Evolutionary conservation across 2,888 invertebrate genomes (phyloP).

Genomic region (Caenorhabditis panamensis): DNA sequence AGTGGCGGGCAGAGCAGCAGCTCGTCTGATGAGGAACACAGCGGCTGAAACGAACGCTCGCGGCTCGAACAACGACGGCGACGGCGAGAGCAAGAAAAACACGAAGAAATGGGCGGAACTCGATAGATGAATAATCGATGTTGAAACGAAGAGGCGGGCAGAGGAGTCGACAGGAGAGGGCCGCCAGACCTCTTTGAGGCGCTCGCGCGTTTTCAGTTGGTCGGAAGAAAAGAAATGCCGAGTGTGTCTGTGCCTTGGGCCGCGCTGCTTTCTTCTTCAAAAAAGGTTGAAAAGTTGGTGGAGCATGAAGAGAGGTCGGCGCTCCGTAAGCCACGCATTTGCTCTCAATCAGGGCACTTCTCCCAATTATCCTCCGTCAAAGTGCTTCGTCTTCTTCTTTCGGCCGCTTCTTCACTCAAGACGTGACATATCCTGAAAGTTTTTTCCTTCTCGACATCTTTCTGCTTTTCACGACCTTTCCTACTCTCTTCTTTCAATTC

Average conservation of each 20-base stretch:
- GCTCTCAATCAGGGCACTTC: slow-evolving; percentile 57
- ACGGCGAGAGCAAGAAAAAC: slow-evolving; percentile 51
- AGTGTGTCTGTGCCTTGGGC: slow-evolving; percentile 6
- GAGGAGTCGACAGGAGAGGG: slow-evolving; percentile 57
- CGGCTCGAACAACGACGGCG: not conserved
- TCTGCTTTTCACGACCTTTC: slow-evolving; percentile 31
- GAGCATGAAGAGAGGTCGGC: slow-evolving; percentile 42
- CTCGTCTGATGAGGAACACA: slow-evolving; percentile 19
- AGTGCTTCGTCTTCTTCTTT: slow-evolving; percentile 28
- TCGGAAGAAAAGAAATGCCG: slow-evolving; percentile 41
- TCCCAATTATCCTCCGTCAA: slow-evolving; percentile 56
- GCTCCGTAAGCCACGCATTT: slow-evolving; percentile 40
- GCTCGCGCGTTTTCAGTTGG: slow-evolving; percentile 47
- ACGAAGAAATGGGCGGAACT: slow-evolving; percentile 62
- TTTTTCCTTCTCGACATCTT: slow-evolving; percentile 22
- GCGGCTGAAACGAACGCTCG: not conserved
- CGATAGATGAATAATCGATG: slow-evolving; percentile 64
- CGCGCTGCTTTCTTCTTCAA: slow-evolving; percentile 41
- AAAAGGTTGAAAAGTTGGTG: slow-evolving; percentile 59
- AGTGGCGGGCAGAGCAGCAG: slow-evolving; percentile 12
- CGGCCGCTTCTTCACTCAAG: slow-evolving; percentile 27
- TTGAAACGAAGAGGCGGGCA: slow-evolving; percentile 59
- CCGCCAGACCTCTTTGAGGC: slow-evolving; percentile 20
- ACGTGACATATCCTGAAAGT: slow-evolving; percentile 37
- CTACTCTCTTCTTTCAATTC: slow-evolving; percentile 4